phyloP scores from a whole-genome alignment of 1,140 invertebrate genomes.

The Scaptomyza montana region DNA sequence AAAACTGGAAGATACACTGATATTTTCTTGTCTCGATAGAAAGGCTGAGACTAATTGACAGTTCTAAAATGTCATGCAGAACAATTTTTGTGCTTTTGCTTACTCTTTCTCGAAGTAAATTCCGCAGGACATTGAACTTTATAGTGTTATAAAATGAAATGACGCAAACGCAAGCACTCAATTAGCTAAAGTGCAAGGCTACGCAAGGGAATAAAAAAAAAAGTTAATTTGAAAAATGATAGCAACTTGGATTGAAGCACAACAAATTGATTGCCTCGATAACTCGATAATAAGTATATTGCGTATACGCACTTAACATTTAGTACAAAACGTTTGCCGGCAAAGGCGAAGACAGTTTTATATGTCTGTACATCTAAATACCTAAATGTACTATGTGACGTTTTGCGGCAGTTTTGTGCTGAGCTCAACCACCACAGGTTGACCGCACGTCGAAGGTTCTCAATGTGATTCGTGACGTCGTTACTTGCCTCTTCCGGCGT shows the following conservation, averaged over 20 bases:
- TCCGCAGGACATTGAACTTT: conserved; percentile 20
- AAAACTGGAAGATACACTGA: background rate
- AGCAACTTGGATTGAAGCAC: background rate
- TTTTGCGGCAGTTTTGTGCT: background rate
- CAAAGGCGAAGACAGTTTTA: conserved; percentile 1
- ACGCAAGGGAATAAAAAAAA: background rate
- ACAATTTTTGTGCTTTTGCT: background rate
- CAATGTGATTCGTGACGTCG: conserved; percentile 62
- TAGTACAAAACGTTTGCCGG: background rate
- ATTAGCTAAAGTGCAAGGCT: conserved; percentile 40
- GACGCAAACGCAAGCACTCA: conserved; percentile 24
- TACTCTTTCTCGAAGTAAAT: background rate
- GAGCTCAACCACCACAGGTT: conserved; percentile 34
- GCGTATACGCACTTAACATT: conserved; percentile 50
- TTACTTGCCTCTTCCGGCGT: conserved; percentile 22
- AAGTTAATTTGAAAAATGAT: background rate
- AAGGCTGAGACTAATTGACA: background rate
- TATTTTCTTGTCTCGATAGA: background rate
- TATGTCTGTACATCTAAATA: background rate
- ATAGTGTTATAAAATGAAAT: background rate
- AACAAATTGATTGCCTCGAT: conserved; percentile 53
- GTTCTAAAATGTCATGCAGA: too few relatives aligned
- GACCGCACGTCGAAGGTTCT: conserved; percentile 51
- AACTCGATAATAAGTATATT: conserved; percentile 58
- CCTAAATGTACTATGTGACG: background rate